Evolutionary conservation across 2,888 invertebrate genomes (phyloP), one percentile per base, ranked within the genome.

Genomic region (Thereva unica): DNA sequence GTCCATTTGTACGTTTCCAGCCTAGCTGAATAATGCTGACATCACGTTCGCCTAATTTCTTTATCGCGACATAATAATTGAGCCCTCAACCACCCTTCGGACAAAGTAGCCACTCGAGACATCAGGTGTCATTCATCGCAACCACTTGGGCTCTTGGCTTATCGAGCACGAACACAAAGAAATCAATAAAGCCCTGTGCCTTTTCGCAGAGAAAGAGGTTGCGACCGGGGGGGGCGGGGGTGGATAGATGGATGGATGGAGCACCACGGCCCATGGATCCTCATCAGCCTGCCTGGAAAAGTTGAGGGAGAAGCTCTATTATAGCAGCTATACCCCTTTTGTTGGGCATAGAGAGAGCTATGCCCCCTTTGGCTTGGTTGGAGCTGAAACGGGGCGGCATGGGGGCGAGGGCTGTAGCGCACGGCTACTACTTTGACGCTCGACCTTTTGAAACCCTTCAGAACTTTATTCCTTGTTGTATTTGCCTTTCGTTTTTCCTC

Each of bases 91-190:
- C 23, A 23, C 23, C 23, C 23, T 23, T 23, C 50, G 61, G 50
- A 50, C 61, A 61, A 59, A 61, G 40, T 50, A 23, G n/a, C 40
- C 42, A 34, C 9, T n/a, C 40, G 41, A 50, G 10, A 64, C 64
- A 53, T 64, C 64, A 64, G 64, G 64, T 64, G 53, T 53, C 53
- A 35, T 64, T 44, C 37, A 64, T 64, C 53, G 35, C 53, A 50
- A 37, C 53, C 64, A 64, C 61, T 61, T 61, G 61, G 40, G 40
- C 50, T 45, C 12, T 61, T 61, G 40, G 61, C 41, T 61, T 61
- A 61, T 61, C 61, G 50, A 41, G 50, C 50, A 49, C 40, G 50
- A 50, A 61, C 49, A 49, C 40, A 50, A 23, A 61, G 61, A 50
- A 61, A 61, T 61, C 61, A 61, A 61, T 61, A 61, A 61, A 6